Base-by-base conservation (phyloP, 1,140 invertebrate genomes). In the Parasteatoda tepidariorum region DNA sequence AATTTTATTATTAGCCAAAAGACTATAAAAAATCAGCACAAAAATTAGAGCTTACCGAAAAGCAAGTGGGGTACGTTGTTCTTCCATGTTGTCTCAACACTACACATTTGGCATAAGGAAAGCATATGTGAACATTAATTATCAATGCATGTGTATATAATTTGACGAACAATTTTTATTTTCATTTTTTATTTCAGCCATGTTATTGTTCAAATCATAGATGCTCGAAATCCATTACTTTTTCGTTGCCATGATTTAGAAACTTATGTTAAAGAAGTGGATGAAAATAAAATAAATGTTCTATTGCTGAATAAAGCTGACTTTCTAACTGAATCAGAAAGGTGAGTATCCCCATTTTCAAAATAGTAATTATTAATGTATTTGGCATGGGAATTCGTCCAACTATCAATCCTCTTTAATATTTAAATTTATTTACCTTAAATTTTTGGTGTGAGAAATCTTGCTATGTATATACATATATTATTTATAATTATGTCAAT, bases 221-320 rank as follows among this genome's bases (percentile, higher is more conserved):
- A 99, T 91, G 97, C 96, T 1, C 91, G 98, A 86, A 99, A 99
- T 92, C 98, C 98, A 2, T 88, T 99, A 34, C 89, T 99, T 0
- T 99, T 99, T 86, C 93, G 95, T 18, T 99, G 95, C 90, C 92
- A 93, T 87, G 98, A 99, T 90, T 90, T 99, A n/a, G 97, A 98
- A 87, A 91, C 90, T 13, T 99, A 99, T 91, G 96, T 98, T 0
- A 92, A 93, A 86, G 96, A 98, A 91, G 91, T 97, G 13, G 91
- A 94, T 88, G 85, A 90, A 62, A 89, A 92, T 78, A 97, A 99
- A 89, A 89, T 91, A 22, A 96, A 94, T 89, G 89, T 99, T 84
- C 90, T 99, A 28, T 90, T 99, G 15, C 89, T 99, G 5, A 99
- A 99, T 89, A 99, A 99, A 89, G 94, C 97, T n/a, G 98, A 99